Percentiles rank a stretch among this genome's conserved stretches.
These are phyloP conservation scores for Dromiciops gliroides DNA, from an alignment of 2,113 vertebrate genomes.

Conservation along the genomic window DNA sequence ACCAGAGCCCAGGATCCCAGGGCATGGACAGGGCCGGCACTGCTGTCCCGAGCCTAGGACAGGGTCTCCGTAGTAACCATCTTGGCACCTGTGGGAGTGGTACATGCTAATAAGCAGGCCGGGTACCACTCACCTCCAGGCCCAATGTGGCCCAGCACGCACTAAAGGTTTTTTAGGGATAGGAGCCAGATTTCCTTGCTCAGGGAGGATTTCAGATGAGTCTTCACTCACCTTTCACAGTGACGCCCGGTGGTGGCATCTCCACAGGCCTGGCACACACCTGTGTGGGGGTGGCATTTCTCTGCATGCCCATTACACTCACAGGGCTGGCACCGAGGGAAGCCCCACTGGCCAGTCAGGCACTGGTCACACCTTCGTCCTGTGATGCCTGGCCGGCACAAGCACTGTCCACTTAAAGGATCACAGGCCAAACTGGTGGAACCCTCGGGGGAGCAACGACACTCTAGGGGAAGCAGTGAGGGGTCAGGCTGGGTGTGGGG, in stretches of 20 bases:
- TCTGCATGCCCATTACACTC: conserved; percentile 88
- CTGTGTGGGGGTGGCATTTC: conserved; percentile 82
- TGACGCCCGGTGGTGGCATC: conserved; percentile 83
- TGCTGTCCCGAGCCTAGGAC: conserved; percentile 89
- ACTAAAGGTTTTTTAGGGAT: not conserved
- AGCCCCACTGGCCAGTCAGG: conserved; percentile 86
- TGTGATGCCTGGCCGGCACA: conserved; percentile 78
- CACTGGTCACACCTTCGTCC: conserved; percentile 86
- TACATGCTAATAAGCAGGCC: not conserved
- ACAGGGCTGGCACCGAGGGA: conserved; percentile 87
- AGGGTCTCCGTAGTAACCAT: conserved; percentile 90
- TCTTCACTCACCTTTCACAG: conserved; percentile 85
- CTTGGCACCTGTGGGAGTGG: conserved; percentile 82
- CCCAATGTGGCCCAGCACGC: fast-evolving
- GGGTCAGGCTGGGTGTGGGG: not conserved
- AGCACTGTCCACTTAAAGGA: conserved; percentile 86
- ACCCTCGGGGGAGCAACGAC: conserved; percentile 87
- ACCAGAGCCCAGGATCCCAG: conserved; percentile 84
- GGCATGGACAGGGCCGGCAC: conserved; percentile 91
- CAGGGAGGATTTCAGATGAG: not conserved
- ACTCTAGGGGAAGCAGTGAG: conserved; percentile 80
- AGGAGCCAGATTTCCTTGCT: not conserved
- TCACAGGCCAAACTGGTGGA: conserved; percentile 86
- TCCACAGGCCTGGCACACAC: conserved; percentile 81
- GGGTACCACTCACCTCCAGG: not conserved